phyloP scores from a whole-genome alignment of 2,888 invertebrate species.

The Caenorhabditis uteleia region DNA sequence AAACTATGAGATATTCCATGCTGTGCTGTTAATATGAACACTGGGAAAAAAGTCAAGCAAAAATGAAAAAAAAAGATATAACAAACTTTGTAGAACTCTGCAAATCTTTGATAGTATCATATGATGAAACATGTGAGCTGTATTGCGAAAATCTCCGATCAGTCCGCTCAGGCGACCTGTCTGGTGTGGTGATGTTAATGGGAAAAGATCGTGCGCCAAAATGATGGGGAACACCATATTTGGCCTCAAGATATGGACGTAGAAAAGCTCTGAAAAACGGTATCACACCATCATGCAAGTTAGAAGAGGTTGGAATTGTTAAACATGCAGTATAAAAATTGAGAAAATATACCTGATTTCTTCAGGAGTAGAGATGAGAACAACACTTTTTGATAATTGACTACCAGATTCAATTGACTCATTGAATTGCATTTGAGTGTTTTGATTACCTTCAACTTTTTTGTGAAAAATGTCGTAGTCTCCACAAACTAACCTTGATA shows the following conservation, averaged over 20 bases:
- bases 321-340: background rate
- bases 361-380: conserved; percentile 61
- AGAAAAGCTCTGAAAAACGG: conserved; percentile 34
- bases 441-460: conserved; percentile 12
- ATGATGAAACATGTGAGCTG: conserved; percentile 33
- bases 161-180: conserved; percentile 15
- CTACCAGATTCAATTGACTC: conserved; percentile 41
- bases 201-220: conserved; percentile 35
- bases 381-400: conserved; percentile 44
- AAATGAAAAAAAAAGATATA: conserved; percentile 2
- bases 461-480: background rate
- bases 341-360: conserved; percentile 54
- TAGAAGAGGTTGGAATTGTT: background rate
- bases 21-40: background rate
- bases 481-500: conserved; percentile 19
- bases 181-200: conserved; percentile 27
- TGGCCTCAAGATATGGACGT: conserved; percentile 38
- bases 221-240: conserved; percentile 36
- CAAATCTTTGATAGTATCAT: conserved; percentile 33
- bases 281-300: conserved; percentile 13
- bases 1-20: background rate
- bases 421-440: conserved; percentile 29
- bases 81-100: conserved; percentile 40
- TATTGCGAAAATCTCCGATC: conserved; percentile 22
- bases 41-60: conserved; percentile 2